phyloP scores from a whole-genome alignment of 2,797 vertebrate genomes.

The Pygocentrus nattereri region DNA sequence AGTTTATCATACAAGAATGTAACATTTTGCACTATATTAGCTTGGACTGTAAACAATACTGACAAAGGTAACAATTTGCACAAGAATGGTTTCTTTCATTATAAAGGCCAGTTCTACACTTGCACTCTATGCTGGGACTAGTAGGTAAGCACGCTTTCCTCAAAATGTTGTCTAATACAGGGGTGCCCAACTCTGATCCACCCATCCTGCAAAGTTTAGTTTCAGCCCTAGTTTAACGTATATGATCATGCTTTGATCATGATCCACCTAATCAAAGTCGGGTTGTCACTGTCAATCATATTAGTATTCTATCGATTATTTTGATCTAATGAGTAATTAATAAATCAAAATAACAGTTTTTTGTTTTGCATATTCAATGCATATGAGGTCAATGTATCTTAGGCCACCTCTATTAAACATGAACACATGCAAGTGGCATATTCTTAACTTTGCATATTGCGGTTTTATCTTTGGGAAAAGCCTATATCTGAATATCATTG shows the following conservation, averaged over 20 bases:
- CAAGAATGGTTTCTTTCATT: neutral
- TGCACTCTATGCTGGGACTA: constrained; percentile 17
- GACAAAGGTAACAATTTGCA: neutral
- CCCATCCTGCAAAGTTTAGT: neutral
- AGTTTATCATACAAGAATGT: neutral
- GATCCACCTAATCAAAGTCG: neutral
- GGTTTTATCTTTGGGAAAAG: no score
- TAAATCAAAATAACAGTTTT: no score
- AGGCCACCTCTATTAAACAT: no score
- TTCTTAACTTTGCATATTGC: no score
- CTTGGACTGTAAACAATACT: neutral
- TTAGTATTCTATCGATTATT: no score
- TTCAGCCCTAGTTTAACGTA: neutral
- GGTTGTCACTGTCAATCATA: no score
- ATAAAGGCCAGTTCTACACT: constrained; percentile 3
- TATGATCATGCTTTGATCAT: no score
- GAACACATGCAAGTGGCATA: no score
- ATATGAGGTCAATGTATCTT: no score
- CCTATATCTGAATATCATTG: no score
- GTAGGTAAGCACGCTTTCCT: neutral
- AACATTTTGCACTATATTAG: neutral
- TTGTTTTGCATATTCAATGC: no score
- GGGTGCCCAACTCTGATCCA: neutral
- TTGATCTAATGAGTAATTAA: no score
- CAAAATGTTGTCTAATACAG: neutral